These are phyloP conservation scores for Xylota segnis DNA, from an alignment of 2,888 invertebrate species.

Conservation along the genomic window DNA sequence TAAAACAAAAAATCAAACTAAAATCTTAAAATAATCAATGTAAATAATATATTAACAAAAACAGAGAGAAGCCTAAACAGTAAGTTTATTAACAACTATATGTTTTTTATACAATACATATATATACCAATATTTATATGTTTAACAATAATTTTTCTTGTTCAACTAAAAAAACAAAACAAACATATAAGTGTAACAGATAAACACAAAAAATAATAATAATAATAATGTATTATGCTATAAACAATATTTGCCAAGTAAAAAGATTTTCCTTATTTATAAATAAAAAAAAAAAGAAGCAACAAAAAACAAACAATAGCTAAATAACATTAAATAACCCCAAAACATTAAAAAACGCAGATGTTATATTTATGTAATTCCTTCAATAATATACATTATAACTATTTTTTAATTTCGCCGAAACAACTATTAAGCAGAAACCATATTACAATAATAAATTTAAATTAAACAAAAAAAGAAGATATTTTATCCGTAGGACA, in stretches of 20 bases:
- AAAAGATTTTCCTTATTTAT: slow-evolving; percentile 47
- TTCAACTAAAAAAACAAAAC: slow-evolving; percentile 3
- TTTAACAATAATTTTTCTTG: slow-evolving; percentile 31
- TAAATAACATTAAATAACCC: slow-evolving; percentile 31
- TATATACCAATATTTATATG: slow-evolving; percentile 45
- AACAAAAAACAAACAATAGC: slow-evolving; percentile 49
- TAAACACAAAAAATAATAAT: slow-evolving; percentile 32
- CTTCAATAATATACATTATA: slow-evolving; percentile 31
- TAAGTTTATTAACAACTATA: slow-evolving; percentile 67
- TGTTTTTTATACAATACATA: slow-evolving; percentile 72
- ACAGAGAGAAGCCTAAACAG: slow-evolving; percentile 35
- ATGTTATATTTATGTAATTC: slow-evolving; percentile 53
- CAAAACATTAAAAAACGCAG: slow-evolving; percentile 3
- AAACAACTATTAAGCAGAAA: slow-evolving; percentile 42
- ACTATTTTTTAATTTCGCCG: slow-evolving; percentile 34
- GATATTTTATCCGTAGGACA: slow-evolving; percentile 69
- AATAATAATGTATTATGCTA: slow-evolving; percentile 59
- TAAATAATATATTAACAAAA: slow-evolving; percentile 61
- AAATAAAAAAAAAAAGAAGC: slow-evolving; percentile 12
- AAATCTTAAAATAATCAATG: slow-evolving; percentile 51
- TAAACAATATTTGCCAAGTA: slow-evolving; percentile 64
- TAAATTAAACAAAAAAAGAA: slow-evolving; percentile 29
- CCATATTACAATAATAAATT: slow-evolving; percentile 43
- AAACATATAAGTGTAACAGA: slow-evolving; percentile 47
- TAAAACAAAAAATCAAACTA: slow-evolving; percentile 51